Evolutionary conservation across 2,888 invertebrate species (phyloP).

Genomic region (Tipula confusa): DNA sequence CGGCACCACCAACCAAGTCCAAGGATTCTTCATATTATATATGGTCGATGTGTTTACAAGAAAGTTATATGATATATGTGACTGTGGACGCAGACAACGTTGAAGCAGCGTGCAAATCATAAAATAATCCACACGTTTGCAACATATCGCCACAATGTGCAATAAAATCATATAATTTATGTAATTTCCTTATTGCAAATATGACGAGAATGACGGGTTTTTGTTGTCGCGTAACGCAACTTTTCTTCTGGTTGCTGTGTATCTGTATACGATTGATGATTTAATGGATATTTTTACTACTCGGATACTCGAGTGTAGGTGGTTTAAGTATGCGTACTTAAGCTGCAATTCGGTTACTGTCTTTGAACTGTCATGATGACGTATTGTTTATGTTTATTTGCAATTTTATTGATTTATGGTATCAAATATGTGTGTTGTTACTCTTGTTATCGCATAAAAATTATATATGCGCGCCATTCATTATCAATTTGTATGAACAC

Average conservation of each 20-base stretch:
- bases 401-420: not conserved
- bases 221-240: not conserved
- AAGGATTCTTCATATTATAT: not conserved
- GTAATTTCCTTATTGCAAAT: not conserved
- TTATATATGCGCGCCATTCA: not conserved
- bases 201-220: not conserved
- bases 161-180: not conserved
- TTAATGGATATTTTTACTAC: not conserved
- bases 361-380: not conserved
- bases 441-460: not conserved
- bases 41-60: no score
- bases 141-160: not conserved
- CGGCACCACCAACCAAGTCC: not conserved
- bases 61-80: not conserved
- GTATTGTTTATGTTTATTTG: not conserved
- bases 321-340: not conserved
- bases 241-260: not conserved
- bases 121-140: not conserved
- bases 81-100: no score
- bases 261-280: not conserved
- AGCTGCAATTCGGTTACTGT: not conserved
- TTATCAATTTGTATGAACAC: not conserved
- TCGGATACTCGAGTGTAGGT: no score
- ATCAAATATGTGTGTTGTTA: not conserved
- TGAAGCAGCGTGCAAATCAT: not conserved